Evolutionary conservation across 2,797 vertebrate species (phyloP), one percentile per base, ranked within the genome.

Genomic region (Coregonus sp.): DNA sequence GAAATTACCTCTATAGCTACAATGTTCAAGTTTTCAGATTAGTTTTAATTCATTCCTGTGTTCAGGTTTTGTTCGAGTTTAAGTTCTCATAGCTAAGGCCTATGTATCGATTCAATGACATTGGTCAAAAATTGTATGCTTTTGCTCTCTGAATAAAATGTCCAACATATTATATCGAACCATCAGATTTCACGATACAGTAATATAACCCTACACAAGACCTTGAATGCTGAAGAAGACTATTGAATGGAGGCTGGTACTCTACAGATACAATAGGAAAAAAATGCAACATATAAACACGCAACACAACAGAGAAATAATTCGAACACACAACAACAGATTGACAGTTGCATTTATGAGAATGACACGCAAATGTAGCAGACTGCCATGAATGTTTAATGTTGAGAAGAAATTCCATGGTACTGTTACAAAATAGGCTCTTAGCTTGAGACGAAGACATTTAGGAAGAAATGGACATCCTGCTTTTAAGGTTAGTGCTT

Each of bases 401-500:
- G 1, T n/a, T 69, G 12, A 68, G 16, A 35, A 35, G 25, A 67
- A 47, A 70, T 71, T n/a, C 40, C 6, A 47, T n/a, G 65, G 3
- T 67, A 15, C 11, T 11, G 4, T 54, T 37, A 2, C 16, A 69
- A 69, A 18, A 37, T 29, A 1, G 35, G 7, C 35, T 18, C 15
- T 37, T 37, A 40, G 50, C 56, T 16, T 52, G 59, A 52, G 75
- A 70, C 4, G 3, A 16, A 61, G 1, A 33, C n/a, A 29, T 33
- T 70, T 76, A 18, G 33, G 37, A 35, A 54, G 14, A 40, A n/a
- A 33, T 4, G 33, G 54, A 29, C n/a, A 59, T 76, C 14, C 18
- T 71, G 68, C 75, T 70, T 82, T 76, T 70, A 78, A 74, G 73
- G 65, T 65, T 78, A 75, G 65, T 4, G 25, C 74, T 70, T 52